Evolutionary conservation across 1,140 invertebrate species (phyloP), one percentile per base, ranked within the genome.

Genomic region (Sinella curviseta): DNA sequence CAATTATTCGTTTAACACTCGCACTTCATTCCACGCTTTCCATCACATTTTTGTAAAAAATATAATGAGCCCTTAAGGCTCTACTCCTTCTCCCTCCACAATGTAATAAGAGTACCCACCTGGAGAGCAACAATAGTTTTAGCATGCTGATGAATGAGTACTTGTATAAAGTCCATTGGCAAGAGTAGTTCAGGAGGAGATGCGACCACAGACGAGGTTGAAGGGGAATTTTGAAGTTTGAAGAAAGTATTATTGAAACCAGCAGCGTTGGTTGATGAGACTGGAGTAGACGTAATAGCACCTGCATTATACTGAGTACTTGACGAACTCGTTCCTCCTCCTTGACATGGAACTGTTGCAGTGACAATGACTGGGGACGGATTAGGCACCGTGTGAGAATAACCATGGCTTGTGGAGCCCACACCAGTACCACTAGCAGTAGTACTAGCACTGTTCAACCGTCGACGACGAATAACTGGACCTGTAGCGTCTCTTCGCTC

Each of bases 91-190:
- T 12, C 8, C 39, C 20, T 48, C 20, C 26, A 33, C 31, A 12
- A 48, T 48, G 39, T 12, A 48, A n/a, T 60, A 26, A 8, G 24
- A 8, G 24, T 3, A 20, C 65, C 76, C 79, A 84, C 83, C 78
- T 84, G 79, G 35, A 84, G 39, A 35, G 80, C 77, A 67, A 84
- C 81, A 73, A 84, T 80, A 31, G 83, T 84, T 77, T 82, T 82
- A 24, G 83, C 83, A 82, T 84, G 83, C 67, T 84, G 83, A 79
- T 82, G 80, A 67, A 84, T 82, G 76, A 84, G 80, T 77, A 84
- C 70, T 77, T 82, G 81, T 30, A 84, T 80, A 79, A 84, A 84
- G 76, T 84, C 83, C 83, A 83, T 83, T 75, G 78, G 74, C 74
- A 75, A 54, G 31, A 75, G 39, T 39, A 54, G n/a, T 17, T 70